Conservation (phyloP, 2,888 invertebrate genomes). For the Blomia tropicalis region DNA sequence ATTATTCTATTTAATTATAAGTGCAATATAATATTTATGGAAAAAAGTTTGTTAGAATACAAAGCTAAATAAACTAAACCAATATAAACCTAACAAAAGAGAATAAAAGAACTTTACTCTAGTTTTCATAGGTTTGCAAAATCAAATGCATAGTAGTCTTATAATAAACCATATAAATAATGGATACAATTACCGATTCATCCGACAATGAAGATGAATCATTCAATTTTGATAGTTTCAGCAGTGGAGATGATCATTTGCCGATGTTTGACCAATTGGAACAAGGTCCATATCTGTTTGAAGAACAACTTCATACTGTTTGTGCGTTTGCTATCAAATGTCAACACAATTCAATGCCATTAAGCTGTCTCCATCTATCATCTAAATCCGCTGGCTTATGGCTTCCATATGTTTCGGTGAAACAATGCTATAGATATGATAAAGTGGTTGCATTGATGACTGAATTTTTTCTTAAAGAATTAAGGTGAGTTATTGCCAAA, state of each 20-base stretch:
- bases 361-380: neutral
- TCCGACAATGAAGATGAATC: constrained; percentile 2
- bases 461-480: constrained; percentile 9
- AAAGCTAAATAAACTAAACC: no score
- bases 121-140: no score
- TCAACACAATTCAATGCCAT: constrained; percentile 9
- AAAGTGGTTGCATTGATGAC: neutral
- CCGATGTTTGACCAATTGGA: neutral
- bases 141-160: no score
- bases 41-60: no score
- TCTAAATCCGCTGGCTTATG: constrained; percentile 2
- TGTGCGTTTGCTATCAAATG: constrained; percentile 17
- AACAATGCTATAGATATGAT: neutral
- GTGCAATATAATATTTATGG: no score
- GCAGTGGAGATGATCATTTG: neutral
- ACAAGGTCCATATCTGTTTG: neutral
- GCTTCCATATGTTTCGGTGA: constrained; percentile 5
- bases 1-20: no score
- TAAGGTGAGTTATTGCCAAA: neutral
- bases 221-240: neutral
- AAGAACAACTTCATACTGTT: neutral
- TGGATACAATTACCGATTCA: no score
- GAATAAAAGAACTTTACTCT: no score
- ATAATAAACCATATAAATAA: no score
- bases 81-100: no score